Evolutionary conservation across 2,797 vertebrate genomes (phyloP), one percentile per base, ranked within the genome.

Genomic region (Hoplostethus mediterraneus): DNA sequence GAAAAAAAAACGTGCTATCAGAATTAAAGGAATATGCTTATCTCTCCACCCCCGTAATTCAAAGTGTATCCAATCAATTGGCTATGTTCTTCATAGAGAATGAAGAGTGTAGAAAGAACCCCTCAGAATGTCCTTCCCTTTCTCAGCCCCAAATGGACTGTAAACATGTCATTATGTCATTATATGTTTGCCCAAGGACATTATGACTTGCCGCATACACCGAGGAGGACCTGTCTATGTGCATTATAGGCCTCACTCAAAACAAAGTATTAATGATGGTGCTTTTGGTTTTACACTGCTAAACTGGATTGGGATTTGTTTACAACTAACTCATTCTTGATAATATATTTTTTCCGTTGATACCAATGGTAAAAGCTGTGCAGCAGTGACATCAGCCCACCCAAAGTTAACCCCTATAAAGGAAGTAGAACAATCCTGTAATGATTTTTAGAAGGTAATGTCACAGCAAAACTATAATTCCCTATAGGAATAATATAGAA

Each of bases 61-160:
- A 48, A 60, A 47, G 48, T 54, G 69, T 57, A 73, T 61, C 67
- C 45, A 82, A 81, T 86, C 64, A 57, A 67, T 79, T 77, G 59
- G 71, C 62, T 48, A 71, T 67, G 67, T 83, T 79, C 55, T 70
- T 66, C 14, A 49, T 16, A 42, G 51, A 44, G 60, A 44, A 13
- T 10, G 49, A 21, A 48, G 40, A 53, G 21, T n/a, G 6, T 30
- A 53, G 3, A 28, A 11, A 40, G 40, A 21, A 38, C 33, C 31
- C 48, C 62, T 63, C 31, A 17, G 47, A n/a, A 49, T 12, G 13
- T 10, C n/a, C 1, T 0, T 45, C 55, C 52, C 17, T 16, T 54
- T 73, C 65, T 25, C 45, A 10, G 47, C 40, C 17, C 0, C 5
- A 57, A 70, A 56, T 30, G 6, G n/a, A 67, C 51, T 4, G 6